phyloP scores from a whole-genome alignment of 2,888 invertebrate species.

The Hypselothyrea guttata region DNA sequence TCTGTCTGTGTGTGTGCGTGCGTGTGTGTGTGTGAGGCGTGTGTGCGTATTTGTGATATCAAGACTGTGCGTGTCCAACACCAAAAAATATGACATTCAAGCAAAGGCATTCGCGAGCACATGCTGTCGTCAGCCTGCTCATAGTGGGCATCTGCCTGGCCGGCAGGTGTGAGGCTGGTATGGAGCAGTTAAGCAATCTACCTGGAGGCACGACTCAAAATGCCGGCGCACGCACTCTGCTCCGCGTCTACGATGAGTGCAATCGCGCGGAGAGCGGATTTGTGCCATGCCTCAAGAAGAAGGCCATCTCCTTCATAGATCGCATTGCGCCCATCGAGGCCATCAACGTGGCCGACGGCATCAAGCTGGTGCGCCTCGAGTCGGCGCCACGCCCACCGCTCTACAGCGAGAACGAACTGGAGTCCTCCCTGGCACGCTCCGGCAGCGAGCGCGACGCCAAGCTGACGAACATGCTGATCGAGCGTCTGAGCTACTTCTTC shows the following conservation, averaged over 20 bases:
- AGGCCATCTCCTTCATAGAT: slow-evolving; percentile 90
- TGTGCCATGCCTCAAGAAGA: slow-evolving; percentile 90
- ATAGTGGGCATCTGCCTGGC: slow-evolving; percentile 52
- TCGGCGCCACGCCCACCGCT: slow-evolving; percentile 81
- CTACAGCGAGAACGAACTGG: slow-evolving; percentile 86
- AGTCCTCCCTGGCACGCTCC: slow-evolving; percentile 86
- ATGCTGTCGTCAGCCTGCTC: slow-evolving; percentile 36
- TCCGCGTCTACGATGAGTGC: slow-evolving; percentile 91
- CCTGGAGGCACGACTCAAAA: slow-evolving; percentile 78
- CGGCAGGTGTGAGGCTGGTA: slow-evolving; percentile 64
- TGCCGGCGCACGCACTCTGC: slow-evolving; percentile 86
- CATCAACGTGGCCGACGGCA: slow-evolving; percentile 86
- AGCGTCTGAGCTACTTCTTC: slow-evolving; percentile 87
- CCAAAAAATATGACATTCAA: slow-evolving; percentile 52
- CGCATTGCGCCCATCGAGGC: slow-evolving; percentile 88
- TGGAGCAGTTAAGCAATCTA: slow-evolving; percentile 71
- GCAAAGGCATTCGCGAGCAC: slow-evolving; percentile 40
- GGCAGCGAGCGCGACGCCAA: slow-evolving; percentile 87
- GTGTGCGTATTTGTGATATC: slow-evolving; percentile 7
- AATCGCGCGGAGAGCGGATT: slow-evolving; percentile 86
- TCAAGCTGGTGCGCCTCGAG: slow-evolving; percentile 85
- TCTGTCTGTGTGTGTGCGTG: slow-evolving; percentile 25
- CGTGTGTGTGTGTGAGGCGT: slow-evolving; percentile 30
- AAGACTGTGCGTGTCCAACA: background rate
- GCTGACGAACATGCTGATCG: slow-evolving; percentile 87